Conservation (phyloP, 1,140 invertebrate genomes). For the Drosophila arizonae region DNA sequence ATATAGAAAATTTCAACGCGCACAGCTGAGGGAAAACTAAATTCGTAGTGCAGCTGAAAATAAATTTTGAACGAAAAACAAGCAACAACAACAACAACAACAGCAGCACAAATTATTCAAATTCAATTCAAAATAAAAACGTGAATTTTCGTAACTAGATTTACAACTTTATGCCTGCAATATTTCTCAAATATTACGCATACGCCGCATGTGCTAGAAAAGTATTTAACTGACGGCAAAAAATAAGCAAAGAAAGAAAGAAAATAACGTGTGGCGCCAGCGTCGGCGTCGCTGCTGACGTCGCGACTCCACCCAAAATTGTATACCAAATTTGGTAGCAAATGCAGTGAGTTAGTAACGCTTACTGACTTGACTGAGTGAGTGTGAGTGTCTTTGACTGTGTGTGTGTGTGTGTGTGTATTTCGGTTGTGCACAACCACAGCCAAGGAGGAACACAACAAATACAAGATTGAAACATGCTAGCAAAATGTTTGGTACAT, state of each 20-base stretch:
- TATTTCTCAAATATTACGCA: slow-evolving; percentile 56
- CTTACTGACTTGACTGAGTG: background rate
- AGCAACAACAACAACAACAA: slow-evolving; percentile 34
- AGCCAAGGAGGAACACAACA: slow-evolving; percentile 37
- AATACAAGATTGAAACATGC: slow-evolving; percentile 70
- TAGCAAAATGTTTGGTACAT: slow-evolving; percentile 82
- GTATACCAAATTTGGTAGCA: slow-evolving; percentile 66
- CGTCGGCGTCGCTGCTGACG: slow-evolving; percentile 56
- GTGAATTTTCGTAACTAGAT: background rate
- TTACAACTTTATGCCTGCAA: slow-evolving; percentile 6
- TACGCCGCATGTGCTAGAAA: slow-evolving; percentile 59
- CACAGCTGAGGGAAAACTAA: slow-evolving; percentile 71
- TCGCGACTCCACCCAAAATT: slow-evolving; percentile 78
- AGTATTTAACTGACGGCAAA: slow-evolving; percentile 17
- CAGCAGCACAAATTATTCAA: background rate
- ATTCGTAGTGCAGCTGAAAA: slow-evolving; percentile 45
- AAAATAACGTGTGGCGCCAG: slow-evolving; percentile 43
- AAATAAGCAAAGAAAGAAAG: slow-evolving; percentile 11
- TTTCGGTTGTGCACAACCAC: slow-evolving; percentile 23
- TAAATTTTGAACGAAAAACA: slow-evolving; percentile 37
- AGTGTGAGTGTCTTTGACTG: background rate
- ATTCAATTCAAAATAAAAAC: background rate
- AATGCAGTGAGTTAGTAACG: slow-evolving; percentile 9
- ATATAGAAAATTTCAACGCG: slow-evolving; percentile 82
- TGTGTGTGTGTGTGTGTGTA: slow-evolving; percentile 2